phyloP scores from a whole-genome alignment of 2,888 invertebrate genomes.

The Onthophagus sagittarius region DNA sequence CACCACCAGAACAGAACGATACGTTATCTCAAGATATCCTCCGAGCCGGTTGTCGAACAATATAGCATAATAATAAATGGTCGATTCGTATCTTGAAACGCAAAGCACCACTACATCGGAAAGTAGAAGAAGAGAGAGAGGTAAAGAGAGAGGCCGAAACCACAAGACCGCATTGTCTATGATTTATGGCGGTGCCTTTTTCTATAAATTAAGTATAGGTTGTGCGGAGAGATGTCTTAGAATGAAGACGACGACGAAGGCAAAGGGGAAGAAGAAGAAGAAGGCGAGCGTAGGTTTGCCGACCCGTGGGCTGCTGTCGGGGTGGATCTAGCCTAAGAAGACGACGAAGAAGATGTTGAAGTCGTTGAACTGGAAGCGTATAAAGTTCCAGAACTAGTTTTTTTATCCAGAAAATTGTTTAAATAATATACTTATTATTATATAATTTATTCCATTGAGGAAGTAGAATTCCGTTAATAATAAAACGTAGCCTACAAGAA shows the following conservation, averaged over 20 bases:
- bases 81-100: slow-evolving; percentile 10
- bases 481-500: no score
- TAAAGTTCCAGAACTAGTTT: slow-evolving; percentile 22
- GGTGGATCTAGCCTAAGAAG: slow-evolving; percentile 25
- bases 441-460: no score
- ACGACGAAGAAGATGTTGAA: slow-evolving; percentile 34
- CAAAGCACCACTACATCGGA: background rate
- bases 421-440: no score
- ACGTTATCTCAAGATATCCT: background rate
- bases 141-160: background rate
- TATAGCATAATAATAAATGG: slow-evolving; percentile 13
- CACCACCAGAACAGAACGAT: no score
- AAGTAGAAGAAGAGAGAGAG: background rate
- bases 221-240: slow-evolving; percentile 23
- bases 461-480: no score
- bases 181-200: slow-evolving; percentile 27
- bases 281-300: slow-evolving; percentile 31
- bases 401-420: no score
- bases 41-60: slow-evolving; percentile 10
- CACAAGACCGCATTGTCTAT: slow-evolving; percentile 20
- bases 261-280: no score
- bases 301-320: slow-evolving; percentile 33
- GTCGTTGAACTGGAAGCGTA: slow-evolving; percentile 39
- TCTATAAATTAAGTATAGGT: slow-evolving; percentile 29
- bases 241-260: slow-evolving; percentile 15